phyloP scores from a whole-genome alignment of 2,888 invertebrate genomes.

The Acleris holmiana region DNA sequence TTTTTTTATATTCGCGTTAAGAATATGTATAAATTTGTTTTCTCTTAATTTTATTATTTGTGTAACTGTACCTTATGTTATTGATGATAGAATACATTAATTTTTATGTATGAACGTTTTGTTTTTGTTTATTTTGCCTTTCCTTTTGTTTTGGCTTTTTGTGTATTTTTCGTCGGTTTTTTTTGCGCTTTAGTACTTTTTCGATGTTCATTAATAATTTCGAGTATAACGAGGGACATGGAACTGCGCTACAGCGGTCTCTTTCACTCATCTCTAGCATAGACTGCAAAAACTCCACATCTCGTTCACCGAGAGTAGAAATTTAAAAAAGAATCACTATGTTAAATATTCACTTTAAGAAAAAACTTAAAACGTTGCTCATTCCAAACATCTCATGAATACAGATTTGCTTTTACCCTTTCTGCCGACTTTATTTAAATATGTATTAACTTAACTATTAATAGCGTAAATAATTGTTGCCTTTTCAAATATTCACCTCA shows the following conservation, averaged over 20 bases:
- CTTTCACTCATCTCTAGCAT: no score
- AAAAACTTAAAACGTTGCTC: no score
- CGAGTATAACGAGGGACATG: no score
- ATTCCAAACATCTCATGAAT: no score
- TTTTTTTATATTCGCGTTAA: slow-evolving; percentile 78
- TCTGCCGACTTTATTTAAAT: no score
- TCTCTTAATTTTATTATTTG: slow-evolving; percentile 83
- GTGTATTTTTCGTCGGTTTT: slow-evolving; percentile 48
- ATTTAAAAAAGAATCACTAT: no score
- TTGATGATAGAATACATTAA: slow-evolving; percentile 84
- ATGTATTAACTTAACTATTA: slow-evolving; percentile 32
- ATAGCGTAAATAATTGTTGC: slow-evolving; percentile 50
- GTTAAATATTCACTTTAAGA: no score
- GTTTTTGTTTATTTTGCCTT: slow-evolving; percentile 64
- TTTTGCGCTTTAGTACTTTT: background rate
- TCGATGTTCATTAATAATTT: no score
- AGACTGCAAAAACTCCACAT: no score
- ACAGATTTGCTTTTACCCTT: no score
- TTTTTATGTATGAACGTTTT: slow-evolving; percentile 82
- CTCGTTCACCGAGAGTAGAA: no score
- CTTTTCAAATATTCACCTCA: slow-evolving; percentile 47
- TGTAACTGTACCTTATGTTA: slow-evolving; percentile 83
- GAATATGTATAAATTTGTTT: slow-evolving; percentile 84
- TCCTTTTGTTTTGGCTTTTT: slow-evolving; percentile 49
- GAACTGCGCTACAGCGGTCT: no score